Evolutionary conservation across 2,797 vertebrate species (phyloP), one percentile per base, ranked within the genome.

Genomic region (Catharus ustulatus): DNA sequence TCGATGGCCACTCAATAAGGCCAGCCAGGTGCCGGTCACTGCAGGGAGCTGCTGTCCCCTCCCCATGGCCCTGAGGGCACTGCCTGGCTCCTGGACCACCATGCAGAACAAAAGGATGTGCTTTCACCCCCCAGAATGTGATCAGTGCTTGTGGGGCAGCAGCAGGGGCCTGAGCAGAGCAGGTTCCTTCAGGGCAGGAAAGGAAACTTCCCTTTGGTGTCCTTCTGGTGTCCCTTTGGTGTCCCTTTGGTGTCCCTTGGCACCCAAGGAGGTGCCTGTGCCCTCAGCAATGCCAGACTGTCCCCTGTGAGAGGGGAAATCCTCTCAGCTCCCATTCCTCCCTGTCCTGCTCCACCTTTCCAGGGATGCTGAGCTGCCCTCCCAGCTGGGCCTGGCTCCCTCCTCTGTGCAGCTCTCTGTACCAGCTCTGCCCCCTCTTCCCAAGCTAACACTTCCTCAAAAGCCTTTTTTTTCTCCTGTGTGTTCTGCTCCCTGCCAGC

Each of bases 31-130:
- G 83, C 18, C 63, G 46, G 40, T 21, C 67, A 62, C 54, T 23
- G 40, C 87, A 29, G 58, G 4, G 15, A 5, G 13, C 61, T 75
- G 51, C 73, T 64, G 61, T 36, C 57, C 30, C 22, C 32, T 80
- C 57, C 7, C 2, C 48, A 4, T 29, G 30, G 23, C 61, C 24
- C 6, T 0, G 2, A 0, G 5, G 4, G n/a, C 3, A 0, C 5
- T 27, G 64, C 69, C 22, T 20, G 11, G 11, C 27, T 72, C 12
- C 27, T 1, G 11, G 27, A 2, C 7, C 2, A 1, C 40, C 23
- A 6, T 0, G 11, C 49, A 42, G 49, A 26, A 14, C 8, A 3
- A 26, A 51, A n/a, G 22, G 42, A 11, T 81, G 42, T 4, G 8
- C 27, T 58, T 54, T 26, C 27, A 13, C 11, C 51, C 64, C 88